phyloP scores from a whole-genome alignment of 37 sponge, comb jelly and placozoan genomes.

The Hexactinellida sp. region DNA sequence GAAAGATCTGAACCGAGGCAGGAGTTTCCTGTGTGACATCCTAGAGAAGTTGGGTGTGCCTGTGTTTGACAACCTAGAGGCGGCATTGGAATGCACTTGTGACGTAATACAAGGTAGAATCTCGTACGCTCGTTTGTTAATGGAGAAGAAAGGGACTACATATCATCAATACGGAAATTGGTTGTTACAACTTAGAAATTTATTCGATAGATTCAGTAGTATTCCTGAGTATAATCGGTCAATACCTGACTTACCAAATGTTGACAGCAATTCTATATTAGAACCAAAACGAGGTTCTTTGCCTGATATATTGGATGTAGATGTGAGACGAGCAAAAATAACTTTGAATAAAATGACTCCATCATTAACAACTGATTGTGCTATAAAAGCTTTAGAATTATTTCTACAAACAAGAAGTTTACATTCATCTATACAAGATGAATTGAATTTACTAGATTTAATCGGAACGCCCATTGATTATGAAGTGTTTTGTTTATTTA shows the following conservation, averaged over 20 bases:
- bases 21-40: slow-evolving; percentile 40
- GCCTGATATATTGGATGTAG: not conserved
- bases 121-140: not conserved
- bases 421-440: not conserved
- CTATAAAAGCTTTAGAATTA: not conserved
- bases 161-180: slow-evolving; percentile 1
- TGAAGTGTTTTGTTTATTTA: slow-evolving; percentile 13
- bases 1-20: slow-evolving; percentile 59
- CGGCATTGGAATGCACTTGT: slow-evolving; percentile 2
- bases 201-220: not conserved
- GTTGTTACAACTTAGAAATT: not conserved
- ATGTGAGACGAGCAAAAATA: not conserved
- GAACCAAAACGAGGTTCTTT: not conserved
- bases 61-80: slow-evolving; percentile 20
- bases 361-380: not conserved
- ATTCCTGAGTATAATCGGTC: not conserved
- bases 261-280: not conserved
- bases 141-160: not conserved
- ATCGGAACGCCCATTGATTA: not conserved
- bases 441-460: not conserved
- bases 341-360: not conserved
- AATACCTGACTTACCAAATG: not conserved
- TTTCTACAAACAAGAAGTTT: not conserved
- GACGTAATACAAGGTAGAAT: not conserved
- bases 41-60: slow-evolving; percentile 23